These are phyloP conservation scores for Tetraneura akinire DNA, from an alignment of 1,140 invertebrate species.

Conservation along the genomic window DNA sequence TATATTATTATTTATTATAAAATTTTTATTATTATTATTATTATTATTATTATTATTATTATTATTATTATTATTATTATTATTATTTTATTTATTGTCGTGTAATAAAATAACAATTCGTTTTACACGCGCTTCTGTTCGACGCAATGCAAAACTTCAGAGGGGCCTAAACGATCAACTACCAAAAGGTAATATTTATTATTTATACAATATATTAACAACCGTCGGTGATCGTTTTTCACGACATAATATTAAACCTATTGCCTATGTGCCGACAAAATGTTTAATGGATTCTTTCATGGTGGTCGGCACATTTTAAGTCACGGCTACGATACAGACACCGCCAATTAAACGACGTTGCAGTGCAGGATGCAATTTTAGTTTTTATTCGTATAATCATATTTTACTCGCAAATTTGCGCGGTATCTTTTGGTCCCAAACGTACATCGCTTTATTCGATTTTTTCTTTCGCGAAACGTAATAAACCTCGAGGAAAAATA, in stretches of 20 bases:
- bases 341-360: slow-evolving; percentile 23
- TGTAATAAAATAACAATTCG: no score
- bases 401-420: background rate
- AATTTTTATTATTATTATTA: no score
- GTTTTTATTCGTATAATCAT: slow-evolving; percentile 13
- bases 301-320: slow-evolving; percentile 15
- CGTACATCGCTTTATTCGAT: background rate
- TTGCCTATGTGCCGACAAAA: background rate
- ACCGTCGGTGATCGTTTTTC: background rate
- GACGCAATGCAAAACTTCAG: background rate
- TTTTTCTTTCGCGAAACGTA: background rate
- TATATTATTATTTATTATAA: no score
- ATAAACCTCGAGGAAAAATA: background rate
- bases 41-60: no score
- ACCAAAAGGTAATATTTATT: slow-evolving; percentile 2
- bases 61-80: no score
- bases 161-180: background rate
- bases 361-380: background rate
- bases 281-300: slow-evolving; percentile 22
- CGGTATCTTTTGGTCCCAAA: slow-evolving; percentile 15
- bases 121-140: background rate
- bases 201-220: background rate
- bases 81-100: no score
- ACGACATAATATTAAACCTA: background rate
- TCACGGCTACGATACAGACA: background rate